Evolutionary conservation across 2,797 vertebrate species (phyloP), one percentile per base, ranked within the genome.

Genomic region (Darevskia nairensis): DNA sequence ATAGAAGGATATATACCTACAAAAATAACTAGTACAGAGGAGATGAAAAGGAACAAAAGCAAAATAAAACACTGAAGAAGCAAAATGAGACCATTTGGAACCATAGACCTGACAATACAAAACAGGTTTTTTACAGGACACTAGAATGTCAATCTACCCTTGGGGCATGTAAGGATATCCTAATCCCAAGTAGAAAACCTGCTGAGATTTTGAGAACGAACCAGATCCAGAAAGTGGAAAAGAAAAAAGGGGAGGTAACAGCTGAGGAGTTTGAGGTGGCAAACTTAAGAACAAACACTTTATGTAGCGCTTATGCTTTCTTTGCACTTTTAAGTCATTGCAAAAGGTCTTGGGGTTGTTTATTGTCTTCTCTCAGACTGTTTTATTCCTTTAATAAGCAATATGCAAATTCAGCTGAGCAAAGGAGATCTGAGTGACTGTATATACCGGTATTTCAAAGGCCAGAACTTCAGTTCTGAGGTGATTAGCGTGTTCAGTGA

Each of bases 361-460:
- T 55, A 55, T 15, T 55, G 50, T 15, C 41, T 86, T 39, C 55
- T 39, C 39, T n/a, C 25, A 68, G 50, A 10, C 15, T 29, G 11
- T 55, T 50, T 61, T 85, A 39, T 75, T 76, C n/a, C 25, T 41
- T 84, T 39, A 41, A 59, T 59, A 15, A 4, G 39, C 44, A 68
- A 32, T 39, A 32, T 71, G 46, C 46, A 86, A 71, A 80, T 72
- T 71, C 68, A 61, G 32, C 25, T 59, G 32, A 4, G 21, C 50
- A 55, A 55, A 55, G 50, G 13, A 55, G 85, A 50, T 6, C 4
- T 55, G n/a, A 71, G 17, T 25, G 72, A 32, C 68, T 71, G 50
- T 72, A 72, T 80, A 71, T 80, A n/a, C n/a, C n/a, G n/a, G n/a
- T n/a, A 80, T 72, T 80, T 72, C 71, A 75, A 75, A 50, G 50